Evolutionary conservation across 1,140 invertebrate genomes (phyloP), one percentile per base, ranked within the genome.

Genomic region (Diabrotica virgifera): DNA sequence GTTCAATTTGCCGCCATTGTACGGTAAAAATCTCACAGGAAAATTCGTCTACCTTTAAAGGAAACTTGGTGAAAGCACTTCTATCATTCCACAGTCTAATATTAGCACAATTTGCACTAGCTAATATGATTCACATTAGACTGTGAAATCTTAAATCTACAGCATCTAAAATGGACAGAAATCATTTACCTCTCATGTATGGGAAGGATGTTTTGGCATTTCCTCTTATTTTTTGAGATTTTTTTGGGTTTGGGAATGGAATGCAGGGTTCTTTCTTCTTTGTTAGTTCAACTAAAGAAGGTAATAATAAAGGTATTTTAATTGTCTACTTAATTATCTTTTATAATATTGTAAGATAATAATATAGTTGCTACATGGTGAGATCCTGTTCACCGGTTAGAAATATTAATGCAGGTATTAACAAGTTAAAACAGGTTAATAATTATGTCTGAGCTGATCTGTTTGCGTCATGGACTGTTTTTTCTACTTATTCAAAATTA

Each of bases 1-100:
- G 66, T 55, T 51, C 40, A 59, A 61, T 50, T 63, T n/a, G 50
- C 69, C 72, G 73, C 73, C 72, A 73, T 74, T 70, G 71, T 67
- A 60, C 66, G 12, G 37, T 56, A 63, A 63, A 53, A 64, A 59
- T 59, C 40, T 53, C 12, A n/a, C 6, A n/a, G 57, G 46, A 51
- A 57, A 57, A 36, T 57, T 8, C n/a, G n/a, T 6, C 8, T 46
- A 46, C 40, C 40, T 46, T 46, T 46, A 10, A 8, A n/a, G 40
- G n/a, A 46, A 46, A 46, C n/a, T 46, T 46, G 24, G 24, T 24
- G 24, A 24, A 24, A 24, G 24, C 24, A 24, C 24, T 24, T 24
- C 24, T 24, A 24, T 24, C 4, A 24, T 24, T 24, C 24, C 24
- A 24, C 24, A 24, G 24, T 24, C 24, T 24, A 24, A 24, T 24